phyloP scores from a whole-genome alignment of 2,113 vertebrate genomes.

The Rhegmatorhina hoffmannsi region DNA sequence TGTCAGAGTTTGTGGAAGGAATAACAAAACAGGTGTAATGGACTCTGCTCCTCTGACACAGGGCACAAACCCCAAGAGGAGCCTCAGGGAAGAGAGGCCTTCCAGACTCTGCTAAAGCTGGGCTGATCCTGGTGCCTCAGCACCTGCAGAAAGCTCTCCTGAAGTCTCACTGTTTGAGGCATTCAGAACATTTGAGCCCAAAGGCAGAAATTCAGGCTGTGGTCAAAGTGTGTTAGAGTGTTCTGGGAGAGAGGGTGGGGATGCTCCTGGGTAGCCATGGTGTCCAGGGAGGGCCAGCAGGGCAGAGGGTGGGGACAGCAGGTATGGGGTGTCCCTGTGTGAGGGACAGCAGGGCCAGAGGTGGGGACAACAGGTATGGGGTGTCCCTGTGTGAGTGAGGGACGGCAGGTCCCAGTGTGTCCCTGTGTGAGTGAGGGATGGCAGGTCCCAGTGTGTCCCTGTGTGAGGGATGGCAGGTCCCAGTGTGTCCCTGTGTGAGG shows the following conservation, averaged over 20 bases:
- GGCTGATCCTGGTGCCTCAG: not conserved
- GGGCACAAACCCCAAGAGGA: not conserved
- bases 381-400: no score
- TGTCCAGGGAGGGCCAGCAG: not conserved
- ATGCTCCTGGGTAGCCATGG: not conserved
- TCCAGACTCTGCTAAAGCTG: not conserved
- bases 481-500: fast-evolving
- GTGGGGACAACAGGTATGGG: no score
- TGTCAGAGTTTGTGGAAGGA: not conserved
- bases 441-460: not conserved
- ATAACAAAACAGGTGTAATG: not conserved
- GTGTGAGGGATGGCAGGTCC: no score
- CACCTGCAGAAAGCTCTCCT: not conserved
- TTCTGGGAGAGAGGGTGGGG: not conserved
- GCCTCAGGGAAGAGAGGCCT: not conserved
- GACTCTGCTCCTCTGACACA: not conserved
- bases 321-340: no score
- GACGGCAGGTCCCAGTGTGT: no score
- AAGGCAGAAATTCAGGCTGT: not conserved
- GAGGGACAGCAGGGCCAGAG: no score
- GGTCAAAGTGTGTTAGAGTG: not conserved
- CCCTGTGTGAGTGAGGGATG: no score
- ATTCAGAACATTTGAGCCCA: not conserved
- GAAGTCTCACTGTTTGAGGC: not conserved
- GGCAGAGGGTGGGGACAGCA: no score